These are phyloP conservation scores for Chrysogorgia sp. DNA, from an alignment of 92 coral and sea anemone genomes.

Conservation along the genomic window DNA sequence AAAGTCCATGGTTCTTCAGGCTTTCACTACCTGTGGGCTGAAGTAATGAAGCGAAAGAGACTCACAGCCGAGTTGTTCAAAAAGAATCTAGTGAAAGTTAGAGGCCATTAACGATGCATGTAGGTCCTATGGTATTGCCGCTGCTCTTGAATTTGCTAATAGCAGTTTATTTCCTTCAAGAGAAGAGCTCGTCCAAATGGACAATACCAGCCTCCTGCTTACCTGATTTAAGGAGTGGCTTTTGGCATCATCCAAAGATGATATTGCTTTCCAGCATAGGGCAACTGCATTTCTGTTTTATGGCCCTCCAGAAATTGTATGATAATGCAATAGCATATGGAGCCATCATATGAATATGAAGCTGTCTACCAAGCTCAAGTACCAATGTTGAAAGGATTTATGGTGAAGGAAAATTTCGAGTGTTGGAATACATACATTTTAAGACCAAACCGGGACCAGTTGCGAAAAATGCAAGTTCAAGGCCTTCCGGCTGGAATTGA, in stretches of 20 bases:
- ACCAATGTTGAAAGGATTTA: too few relatives aligned
- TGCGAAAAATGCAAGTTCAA: too few relatives aligned
- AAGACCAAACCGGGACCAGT: too few relatives aligned
- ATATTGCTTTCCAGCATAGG: slow-evolving; percentile 37
- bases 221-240: not conserved
- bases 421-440: too few relatives aligned
- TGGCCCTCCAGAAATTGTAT: not conserved
- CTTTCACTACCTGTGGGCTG: slow-evolving; percentile 25
- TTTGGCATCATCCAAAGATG: not conserved
- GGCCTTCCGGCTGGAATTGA: too few relatives aligned
- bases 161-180: slow-evolving; percentile 39
- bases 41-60: slow-evolving; percentile 40
- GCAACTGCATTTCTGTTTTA: slow-evolving; percentile 1
- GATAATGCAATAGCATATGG: slow-evolving; percentile 19
- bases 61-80: slow-evolving; percentile 38
- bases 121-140: slow-evolving; percentile 52
- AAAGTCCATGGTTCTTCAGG: slow-evolving; percentile 46
- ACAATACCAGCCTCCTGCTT: not conserved
- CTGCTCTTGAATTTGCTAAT: slow-evolving; percentile 50
- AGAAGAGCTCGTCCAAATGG: not conserved
- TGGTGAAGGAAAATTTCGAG: too few relatives aligned
- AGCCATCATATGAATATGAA: slow-evolving; percentile 20
- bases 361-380: slow-evolving; percentile 28
- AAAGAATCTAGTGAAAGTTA: slow-evolving; percentile 35
- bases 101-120: slow-evolving; percentile 50